A percentile compares a stretch with the other conserved stretches of the same genome.
Conservation (phyloP, 2,113 vertebrate species). For the Gymnobelideus leadbeateri region DNA sequence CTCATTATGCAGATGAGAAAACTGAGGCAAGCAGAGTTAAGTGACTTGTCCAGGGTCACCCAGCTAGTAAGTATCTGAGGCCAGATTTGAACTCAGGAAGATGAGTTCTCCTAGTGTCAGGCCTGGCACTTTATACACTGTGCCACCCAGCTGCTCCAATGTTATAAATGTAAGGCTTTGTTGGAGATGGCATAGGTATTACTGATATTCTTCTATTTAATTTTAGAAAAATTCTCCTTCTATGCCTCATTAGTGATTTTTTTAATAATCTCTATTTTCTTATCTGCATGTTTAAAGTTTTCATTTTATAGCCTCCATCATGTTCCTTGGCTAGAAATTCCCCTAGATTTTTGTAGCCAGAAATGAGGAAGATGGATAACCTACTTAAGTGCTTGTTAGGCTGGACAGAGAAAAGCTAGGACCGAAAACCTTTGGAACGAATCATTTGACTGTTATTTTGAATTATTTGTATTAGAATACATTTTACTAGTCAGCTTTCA, state of each 20-base stretch:
- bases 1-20: neutral
- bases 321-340: neutral
- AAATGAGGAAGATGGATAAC: conserved; percentile 19
- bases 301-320: neutral
- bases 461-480: conserved; percentile 43
- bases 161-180: neutral
- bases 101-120: neutral
- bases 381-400: neutral
- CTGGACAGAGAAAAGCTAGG: conserved; percentile 7
- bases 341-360: conserved; percentile 1
- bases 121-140: neutral
- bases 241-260: neutral
- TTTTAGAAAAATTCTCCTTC: neutral
- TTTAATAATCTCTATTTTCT: neutral
- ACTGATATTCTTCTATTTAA: neutral
- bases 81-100: neutral
- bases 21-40: neutral
- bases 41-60: neutral
- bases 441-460: conserved; percentile 18
- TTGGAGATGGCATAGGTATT: neutral
- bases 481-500: conserved; percentile 54
- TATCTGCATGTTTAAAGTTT: neutral
- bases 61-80: neutral
- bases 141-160: neutral
- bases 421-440: neutral